These are phyloP conservation scores for Oryzias sinensis DNA, from an alignment of 2,797 vertebrate species.

Conservation along the genomic window DNA sequence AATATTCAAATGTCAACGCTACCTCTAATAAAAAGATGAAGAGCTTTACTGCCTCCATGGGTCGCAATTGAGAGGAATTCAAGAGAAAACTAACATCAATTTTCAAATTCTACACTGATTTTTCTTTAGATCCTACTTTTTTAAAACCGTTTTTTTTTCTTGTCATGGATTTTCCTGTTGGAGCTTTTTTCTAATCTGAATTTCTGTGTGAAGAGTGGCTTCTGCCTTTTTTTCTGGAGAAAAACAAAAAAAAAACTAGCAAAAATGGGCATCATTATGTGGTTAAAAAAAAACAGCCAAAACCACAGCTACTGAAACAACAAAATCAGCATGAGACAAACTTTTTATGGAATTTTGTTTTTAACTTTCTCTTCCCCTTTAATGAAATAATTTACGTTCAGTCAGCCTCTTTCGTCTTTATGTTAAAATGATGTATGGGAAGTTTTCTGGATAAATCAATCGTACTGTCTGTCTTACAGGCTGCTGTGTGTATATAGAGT, in stretches of 20 bases:
- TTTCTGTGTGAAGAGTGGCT: no score
- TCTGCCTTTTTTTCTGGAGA: no score
- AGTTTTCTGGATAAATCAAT: constrained; percentile 21
- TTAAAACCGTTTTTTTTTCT: constrained; percentile 38
- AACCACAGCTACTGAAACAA: no score
- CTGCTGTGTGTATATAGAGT: constrained; percentile 48
- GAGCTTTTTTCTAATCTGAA: no score
- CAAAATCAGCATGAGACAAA: no score
- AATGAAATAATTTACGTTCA: neutral
- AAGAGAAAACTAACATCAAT: constrained; percentile 18
- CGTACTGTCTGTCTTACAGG: constrained; percentile 38
- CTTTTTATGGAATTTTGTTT: no score
- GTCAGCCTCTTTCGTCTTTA: constrained; percentile 11
- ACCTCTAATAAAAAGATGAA: constrained; percentile 47
- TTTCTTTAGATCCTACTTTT: no score
- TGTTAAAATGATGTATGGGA: constrained; percentile 15
- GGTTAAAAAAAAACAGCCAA: no score
- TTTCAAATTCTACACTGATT: neutral
- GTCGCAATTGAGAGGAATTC: constrained; percentile 15
- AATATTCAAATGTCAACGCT: constrained; percentile 27
- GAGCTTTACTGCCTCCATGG: neutral
- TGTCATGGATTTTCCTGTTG: no score
- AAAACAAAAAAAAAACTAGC: no score
- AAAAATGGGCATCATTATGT: no score
- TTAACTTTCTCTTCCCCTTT: no score